Conservation (phyloP, 2,113 vertebrate species). For the Orycteropus afer region DNA sequence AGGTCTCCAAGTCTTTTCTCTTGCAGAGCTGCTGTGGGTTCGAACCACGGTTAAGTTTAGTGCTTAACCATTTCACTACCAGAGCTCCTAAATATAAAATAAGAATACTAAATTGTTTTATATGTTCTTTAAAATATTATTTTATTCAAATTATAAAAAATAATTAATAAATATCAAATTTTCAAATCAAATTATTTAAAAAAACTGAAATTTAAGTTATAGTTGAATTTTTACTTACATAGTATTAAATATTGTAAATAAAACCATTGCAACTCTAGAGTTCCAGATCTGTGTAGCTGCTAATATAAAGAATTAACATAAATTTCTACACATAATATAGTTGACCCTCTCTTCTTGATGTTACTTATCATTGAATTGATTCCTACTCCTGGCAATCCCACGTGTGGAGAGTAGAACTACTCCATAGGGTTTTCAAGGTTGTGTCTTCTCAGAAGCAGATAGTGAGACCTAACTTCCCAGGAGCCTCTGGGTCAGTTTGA, state of each 20-base stretch:
- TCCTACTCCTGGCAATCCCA: too few relatives aligned
- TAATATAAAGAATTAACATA: constrained; percentile 4
- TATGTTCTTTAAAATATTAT: neutral
- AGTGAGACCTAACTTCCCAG: too few relatives aligned
- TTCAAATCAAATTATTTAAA: constrained; percentile 1
- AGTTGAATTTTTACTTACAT: neutral
- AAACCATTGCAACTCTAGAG: neutral
- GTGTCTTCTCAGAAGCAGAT: too few relatives aligned
- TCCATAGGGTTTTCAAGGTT: too few relatives aligned
- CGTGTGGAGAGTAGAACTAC: too few relatives aligned
- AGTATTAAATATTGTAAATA: constrained; percentile 3
- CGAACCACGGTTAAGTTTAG: too few relatives aligned
- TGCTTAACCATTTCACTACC: too few relatives aligned
- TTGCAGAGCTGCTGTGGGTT: too few relatives aligned
- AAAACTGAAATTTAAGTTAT: neutral
- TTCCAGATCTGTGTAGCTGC: neutral
- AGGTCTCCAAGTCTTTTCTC: too few relatives aligned
- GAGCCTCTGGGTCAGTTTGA: too few relatives aligned
- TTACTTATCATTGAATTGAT: too few relatives aligned
- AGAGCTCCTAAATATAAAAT: neutral
- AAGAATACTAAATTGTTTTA: neutral
- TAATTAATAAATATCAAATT: neutral
- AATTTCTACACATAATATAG: neutral
- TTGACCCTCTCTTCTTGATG: too few relatives aligned
- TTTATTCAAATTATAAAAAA: constrained; percentile 29